phyloP scores from a whole-genome alignment of 2,797 vertebrate species.

The Pipistrellus pipistrellus region DNA sequence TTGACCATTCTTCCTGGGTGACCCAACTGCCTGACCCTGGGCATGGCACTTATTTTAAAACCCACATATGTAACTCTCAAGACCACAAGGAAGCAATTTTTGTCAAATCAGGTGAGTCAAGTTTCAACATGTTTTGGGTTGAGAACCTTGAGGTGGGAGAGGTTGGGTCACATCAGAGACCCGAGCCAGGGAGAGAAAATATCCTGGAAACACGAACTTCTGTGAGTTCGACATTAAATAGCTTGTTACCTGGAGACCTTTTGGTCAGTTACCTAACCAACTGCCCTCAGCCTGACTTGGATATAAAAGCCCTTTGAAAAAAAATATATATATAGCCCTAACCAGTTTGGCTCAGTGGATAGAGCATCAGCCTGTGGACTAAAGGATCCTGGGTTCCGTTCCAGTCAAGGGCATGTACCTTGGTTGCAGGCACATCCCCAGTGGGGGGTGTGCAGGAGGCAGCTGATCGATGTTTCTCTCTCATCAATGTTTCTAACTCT shows the following conservation, averaged over 20 bases:
- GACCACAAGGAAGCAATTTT: conserved; percentile 59
- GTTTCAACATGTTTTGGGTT: background rate
- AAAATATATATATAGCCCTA: too few species aligned
- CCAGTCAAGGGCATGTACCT: too few species aligned
- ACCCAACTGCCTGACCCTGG: conserved; percentile 23
- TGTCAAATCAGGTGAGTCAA: conserved; percentile 47
- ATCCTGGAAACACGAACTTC: background rate
- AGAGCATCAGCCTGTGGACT: too few species aligned
- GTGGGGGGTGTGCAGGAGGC: too few species aligned
- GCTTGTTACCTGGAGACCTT: conserved; percentile 6
- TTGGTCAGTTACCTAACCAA: conserved; percentile 2
- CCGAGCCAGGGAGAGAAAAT: background rate
- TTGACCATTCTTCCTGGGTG: background rate
- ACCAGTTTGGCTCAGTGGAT: too few species aligned
- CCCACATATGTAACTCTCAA: conserved; percentile 51
- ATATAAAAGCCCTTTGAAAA: conserved; percentile 35
- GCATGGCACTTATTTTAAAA: conserved; percentile 23
- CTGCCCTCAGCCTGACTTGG: background rate
- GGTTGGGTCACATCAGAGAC: background rate
- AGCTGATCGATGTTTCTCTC: too few species aligned
- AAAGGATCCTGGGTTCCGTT: too few species aligned
- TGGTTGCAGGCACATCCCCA: too few species aligned
- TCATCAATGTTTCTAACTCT: too few species aligned
- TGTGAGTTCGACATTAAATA: conserved; percentile 26
- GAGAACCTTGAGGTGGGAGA: background rate